Evolutionary conservation across 2,113 vertebrate species (phyloP).

Genomic region (Archilochus colubris): DNA sequence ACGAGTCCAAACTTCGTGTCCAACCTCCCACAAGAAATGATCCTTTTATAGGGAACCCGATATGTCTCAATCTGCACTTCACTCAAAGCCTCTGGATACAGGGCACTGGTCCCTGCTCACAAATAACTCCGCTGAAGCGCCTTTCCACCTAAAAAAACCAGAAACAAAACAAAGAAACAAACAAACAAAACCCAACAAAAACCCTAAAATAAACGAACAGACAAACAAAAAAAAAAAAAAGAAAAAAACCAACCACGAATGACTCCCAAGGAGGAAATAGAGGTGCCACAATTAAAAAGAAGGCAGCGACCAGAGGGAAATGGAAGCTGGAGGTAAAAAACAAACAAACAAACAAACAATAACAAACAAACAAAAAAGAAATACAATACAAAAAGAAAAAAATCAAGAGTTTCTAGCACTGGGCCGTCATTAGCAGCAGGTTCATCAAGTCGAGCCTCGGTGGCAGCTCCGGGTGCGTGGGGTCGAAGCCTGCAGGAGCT

Average conservation of each 20-base stretch:
- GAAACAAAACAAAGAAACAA: no score
- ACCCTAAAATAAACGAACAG: no score
- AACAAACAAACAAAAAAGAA: neutral
- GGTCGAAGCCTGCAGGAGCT: neutral
- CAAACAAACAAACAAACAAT: no score
- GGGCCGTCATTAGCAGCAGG: conserved; percentile 80
- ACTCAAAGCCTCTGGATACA: conserved; percentile 86
- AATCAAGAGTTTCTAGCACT: conserved; percentile 67
- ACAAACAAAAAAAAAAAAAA: no score
- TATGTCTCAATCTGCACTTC: conserved; percentile 99
- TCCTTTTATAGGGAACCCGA: conserved; percentile 97
- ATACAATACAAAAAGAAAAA: neutral
- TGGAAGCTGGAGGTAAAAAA: conserved; percentile 56
- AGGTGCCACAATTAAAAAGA: conserved; percentile 79
- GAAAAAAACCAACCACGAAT: conserved; percentile 44
- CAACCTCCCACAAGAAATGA: conserved; percentile 99
- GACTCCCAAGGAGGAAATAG: conserved; percentile 77
- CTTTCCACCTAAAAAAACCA: conserved; percentile 58
- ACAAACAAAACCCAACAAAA: no score
- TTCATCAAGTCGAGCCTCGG: conserved; percentile 78
- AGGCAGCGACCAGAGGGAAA: conserved; percentile 77
- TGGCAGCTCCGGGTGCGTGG: conserved; percentile 63
- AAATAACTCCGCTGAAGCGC: conserved; percentile 73
- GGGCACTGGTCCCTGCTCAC: conserved; percentile 79
- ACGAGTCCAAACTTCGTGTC: conserved; percentile 99